These are phyloP conservation scores for Sciurus niger DNA, from an alignment of 2,113 vertebrate genomes.

Conservation along the genomic window DNA sequence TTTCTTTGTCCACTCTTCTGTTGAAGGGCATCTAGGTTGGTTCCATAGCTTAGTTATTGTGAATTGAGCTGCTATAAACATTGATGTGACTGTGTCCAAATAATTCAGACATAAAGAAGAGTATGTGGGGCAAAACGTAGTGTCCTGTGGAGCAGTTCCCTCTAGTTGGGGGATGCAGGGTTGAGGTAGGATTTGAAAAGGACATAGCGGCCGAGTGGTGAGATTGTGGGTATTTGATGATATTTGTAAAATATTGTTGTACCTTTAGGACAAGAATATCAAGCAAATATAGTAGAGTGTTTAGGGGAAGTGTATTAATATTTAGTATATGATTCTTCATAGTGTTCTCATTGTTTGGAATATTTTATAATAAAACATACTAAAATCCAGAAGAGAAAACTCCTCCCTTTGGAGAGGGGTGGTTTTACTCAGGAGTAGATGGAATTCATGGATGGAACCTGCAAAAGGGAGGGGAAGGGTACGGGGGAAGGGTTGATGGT, in stretches of 20 bases:
- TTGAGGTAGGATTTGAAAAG: not conserved
- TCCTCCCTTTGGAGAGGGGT: not conserved
- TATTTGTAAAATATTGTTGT: not conserved
- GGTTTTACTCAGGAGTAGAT: not conserved
- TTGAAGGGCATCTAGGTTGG: too few relatives aligned
- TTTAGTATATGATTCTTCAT: not conserved
- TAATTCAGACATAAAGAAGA: not conserved
- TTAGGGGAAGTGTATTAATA: not conserved
- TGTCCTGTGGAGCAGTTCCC: not conserved
- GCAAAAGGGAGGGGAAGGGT: not conserved
- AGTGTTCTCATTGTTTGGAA: constrained; percentile 5
- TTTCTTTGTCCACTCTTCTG: too few relatives aligned
- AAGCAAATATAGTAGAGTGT: not conserved
- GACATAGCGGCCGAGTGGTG: not conserved
- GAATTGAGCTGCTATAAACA: too few relatives aligned
- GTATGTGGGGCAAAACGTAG: not conserved
- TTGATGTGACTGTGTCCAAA: too few relatives aligned
- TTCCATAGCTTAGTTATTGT: too few relatives aligned
- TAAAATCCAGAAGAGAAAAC: not conserved
- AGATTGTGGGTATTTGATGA: not conserved
- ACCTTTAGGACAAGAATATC: not conserved
- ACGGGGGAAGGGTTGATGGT: too few relatives aligned
- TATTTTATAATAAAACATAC: not conserved
- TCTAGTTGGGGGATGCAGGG: too few relatives aligned
- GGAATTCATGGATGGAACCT: not conserved